Evolutionary conservation across 2,113 vertebrate genomes (phyloP), one percentile per base, ranked within the genome.

Genomic region (Bos javanicus): DNA sequence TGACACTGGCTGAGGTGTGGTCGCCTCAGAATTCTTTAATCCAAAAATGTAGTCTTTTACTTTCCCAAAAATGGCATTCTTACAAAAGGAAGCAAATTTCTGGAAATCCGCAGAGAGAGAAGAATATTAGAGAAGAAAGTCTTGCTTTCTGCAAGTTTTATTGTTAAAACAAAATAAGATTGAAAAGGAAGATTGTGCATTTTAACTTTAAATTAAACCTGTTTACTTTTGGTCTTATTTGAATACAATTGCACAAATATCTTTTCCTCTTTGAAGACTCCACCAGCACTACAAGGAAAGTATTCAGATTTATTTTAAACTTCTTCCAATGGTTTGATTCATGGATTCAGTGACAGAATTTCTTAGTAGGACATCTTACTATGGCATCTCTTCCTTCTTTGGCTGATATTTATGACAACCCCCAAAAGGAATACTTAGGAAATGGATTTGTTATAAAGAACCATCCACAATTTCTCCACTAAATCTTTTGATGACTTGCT

Each of bases 11-110:
- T 54, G 33, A 84, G 95, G 92, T 85, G 87, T 21, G 48, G 87
- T 90, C 9, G 21, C 33, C 46, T 94, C 12, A 78, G 46, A 52
- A 90, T 95, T 59, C n/a, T 88, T 85, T 82, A 57, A 78, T 91
- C 60, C 21, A 82, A 93, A 90, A 90, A 60, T 85, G 11, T 90
- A 74, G 26, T 67, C 60, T 96, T 94, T 94, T 93, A 50, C 43
- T 95, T n/a, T 91, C 8, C 46, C 13, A 33, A 26, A 95, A 95
- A 82, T 91, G 64, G 25, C 25, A 76, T 93, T 91, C 52, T 93
- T 93, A 94, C 43, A 80, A 93, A 97, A 33, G 17, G 28, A 93
- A 95, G n/a, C 21, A 62, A 81, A 87, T 93, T 96, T 96, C n/a
- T 87, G 80, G 90, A 96, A 84, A 97, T 80, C 11, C 2, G 2